phyloP scores from a whole-genome alignment of 2,113 vertebrate species.

The Spilogale gracilis region DNA sequence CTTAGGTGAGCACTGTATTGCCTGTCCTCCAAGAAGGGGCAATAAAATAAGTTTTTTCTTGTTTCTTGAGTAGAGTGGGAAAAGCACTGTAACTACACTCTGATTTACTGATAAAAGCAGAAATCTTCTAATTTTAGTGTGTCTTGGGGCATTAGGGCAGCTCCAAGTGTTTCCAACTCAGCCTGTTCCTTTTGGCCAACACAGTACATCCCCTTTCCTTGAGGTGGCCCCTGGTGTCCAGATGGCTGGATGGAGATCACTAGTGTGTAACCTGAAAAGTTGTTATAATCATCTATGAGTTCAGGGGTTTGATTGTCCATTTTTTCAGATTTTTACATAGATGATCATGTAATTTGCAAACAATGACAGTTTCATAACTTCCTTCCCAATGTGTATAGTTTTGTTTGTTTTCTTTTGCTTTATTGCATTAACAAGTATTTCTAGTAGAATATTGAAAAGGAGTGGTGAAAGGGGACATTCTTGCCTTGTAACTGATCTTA shows the following conservation, averaged over 20 bases:
- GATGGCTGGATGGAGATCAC: not conserved
- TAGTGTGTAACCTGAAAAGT: not conserved
- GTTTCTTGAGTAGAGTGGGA: not conserved
- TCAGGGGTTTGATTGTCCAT: not conserved
- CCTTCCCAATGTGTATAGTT: not conserved
- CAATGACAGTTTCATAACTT: not conserved
- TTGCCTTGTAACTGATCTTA: not conserved
- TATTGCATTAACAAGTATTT: not conserved
- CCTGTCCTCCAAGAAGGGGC: not conserved
- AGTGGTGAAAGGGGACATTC: not conserved
- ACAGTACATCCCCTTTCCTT: not conserved
- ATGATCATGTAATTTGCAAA: not conserved
- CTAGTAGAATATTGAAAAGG: not conserved
- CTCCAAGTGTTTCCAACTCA: not conserved
- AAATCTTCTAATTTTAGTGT: not conserved
- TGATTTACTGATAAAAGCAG: not conserved
- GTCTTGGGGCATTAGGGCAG: too few relatives aligned
- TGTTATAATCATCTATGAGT: not conserved
- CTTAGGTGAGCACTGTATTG: not conserved
- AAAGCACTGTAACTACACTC: not conserved
- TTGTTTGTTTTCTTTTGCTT: not conserved
- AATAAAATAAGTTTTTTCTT: not conserved
- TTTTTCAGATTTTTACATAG: not conserved
- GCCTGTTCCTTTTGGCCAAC: too few relatives aligned
- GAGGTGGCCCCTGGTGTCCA: not conserved